Base-by-base conservation (phyloP, 2,888 invertebrate genomes). In the Agapostemon virescens region DNA sequence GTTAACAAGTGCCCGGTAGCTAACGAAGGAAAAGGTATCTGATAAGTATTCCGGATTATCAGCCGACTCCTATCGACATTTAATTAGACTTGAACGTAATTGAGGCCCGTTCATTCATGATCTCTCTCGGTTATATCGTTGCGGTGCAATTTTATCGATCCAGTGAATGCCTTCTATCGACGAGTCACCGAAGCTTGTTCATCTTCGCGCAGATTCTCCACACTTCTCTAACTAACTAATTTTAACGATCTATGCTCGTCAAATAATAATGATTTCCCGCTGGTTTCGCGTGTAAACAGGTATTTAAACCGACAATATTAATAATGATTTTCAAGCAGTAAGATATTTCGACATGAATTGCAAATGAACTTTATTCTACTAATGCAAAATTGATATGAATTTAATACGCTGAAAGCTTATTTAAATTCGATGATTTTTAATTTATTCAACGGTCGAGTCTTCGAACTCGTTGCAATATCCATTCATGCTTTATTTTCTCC, bases 1-100 rank as follows among this genome's bases (percentile, higher is more conserved):
- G 70, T 70, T 70, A 52, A 49, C 23, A 23, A 64, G 30, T 17
- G 17, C 52, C 30, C 40, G n/a, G 42, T n/a, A 33, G 55, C 36
- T 67, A 72, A 77, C 55, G 42, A 67, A 52, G 26, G 26, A 23
- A 76, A 67, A 52, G 69, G 42, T 52, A 72, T 45, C 58, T 13
- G 71, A 55, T 52, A 55, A 45, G 45, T 40, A 69, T 63, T 45
- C 58, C 13, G 66, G 45, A 77, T 40, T 80, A 61, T 68, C 71
- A 42, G 68, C 67, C 66, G 71, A 38, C 63, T 63, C 30, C 26
- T 20, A 58, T 82, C 77, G 77, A 79, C 52, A 74, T 80, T 85
- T 86, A 86, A 86, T 82, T 84, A 78, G 26, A 55, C 69, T 55
- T 5, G 82, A 52, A 45, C 66, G 69, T 74, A 72, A 82, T 83